Base-by-base conservation (phyloP, 2,113 vertebrate species). In the Uria lomvia region DNA sequence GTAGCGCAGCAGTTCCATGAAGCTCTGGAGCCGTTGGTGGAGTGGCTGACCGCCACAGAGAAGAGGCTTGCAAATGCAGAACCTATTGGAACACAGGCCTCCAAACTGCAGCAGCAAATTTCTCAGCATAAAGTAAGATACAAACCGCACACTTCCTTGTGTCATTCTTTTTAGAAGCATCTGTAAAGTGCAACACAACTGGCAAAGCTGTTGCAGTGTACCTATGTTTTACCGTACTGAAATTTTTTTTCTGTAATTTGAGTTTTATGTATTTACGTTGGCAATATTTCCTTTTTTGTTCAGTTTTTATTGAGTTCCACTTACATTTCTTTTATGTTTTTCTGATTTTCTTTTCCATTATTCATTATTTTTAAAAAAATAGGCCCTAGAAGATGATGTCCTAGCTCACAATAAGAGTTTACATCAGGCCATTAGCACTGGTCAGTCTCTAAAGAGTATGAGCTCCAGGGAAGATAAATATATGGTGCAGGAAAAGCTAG, bases 1-100 rank as follows among this genome's bases (percentile, higher is more conserved):
- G 99, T 99, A 59, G 99, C 99, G 0, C 99, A 99, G 97, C 99
- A 99, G 96, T 99, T 99, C 97, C 99, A 99, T 1, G 99, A 99
- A 93, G 98, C 98, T 71, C 95, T 99, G 77, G 99, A 99, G 97
- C 99, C 99, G 0, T 92, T 99, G 97, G 98, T 98, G 10, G 99
- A 99, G 68, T 99, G 99, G 99, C 98, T 99, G 7, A 97, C 97
- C 2, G 32, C 97, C 86, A 98, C 98, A 59, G 99, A 99, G 91
- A 99, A 99, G 95, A 98, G 97, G 53, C 98, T 99, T 47, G 98
- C 98, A 30, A 99, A 99, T 94, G 98, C 98, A 22, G 99, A 99
- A 70, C 99, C 99, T 79, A 98, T 99, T 73, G 99, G 99, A 90
- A 99, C 99, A 0, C 99, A 99, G 94, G 98, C 99, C 4, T 97